Base-by-base conservation (phyloP, 2,113 vertebrate genomes). In the Dermatemys mawii region DNA sequence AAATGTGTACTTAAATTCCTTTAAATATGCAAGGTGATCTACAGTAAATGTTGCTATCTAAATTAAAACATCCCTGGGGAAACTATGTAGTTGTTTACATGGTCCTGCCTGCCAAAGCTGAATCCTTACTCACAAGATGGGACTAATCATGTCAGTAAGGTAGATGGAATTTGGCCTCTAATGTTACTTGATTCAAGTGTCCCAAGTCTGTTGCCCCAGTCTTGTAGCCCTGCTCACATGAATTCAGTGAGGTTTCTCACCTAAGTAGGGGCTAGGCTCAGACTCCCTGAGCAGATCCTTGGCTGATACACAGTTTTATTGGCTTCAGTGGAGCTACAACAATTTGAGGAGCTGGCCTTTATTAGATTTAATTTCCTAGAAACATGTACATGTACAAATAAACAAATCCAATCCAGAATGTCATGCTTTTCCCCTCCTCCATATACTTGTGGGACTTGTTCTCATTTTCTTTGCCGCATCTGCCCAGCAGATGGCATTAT, bases 401-500 rank as follows among this genome's bases (percentile, higher is more conserved):
- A 48, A 44, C 49, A 83, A 73, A 38, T 0, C 11, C 60, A 14
- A 48, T 22, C 11, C 27, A 0, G 9, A 48, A 2, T 8, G 29
- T 4, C 29, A 1, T 1, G 29, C 6, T 6, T 27, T 3, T 13
- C 46, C 73, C 12, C 38, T 46, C 26, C 41, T 38, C 70, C 1
- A 5, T 26, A 0, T 26, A 50, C 1, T 81, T 49, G 11, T 38
- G 26, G 53, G 19, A 17, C 32, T 35, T 55, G 26, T 55, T 55
- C 11, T 10, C 0, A 16, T 78, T 82, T 55, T 67, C 0, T 78
- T 79, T 22, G 27, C 84, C 73, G 1, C 41, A 4, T 1, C 1
- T 80, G 5, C 24, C 91, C 97, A 95, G 44, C 87, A 95, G 97
- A 93, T 94, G 96, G 96, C 95, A 96, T 49, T 83, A 41, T 63